Evolutionary conservation across 2,888 invertebrate species (phyloP).

Genomic region (Tipula unca): DNA sequence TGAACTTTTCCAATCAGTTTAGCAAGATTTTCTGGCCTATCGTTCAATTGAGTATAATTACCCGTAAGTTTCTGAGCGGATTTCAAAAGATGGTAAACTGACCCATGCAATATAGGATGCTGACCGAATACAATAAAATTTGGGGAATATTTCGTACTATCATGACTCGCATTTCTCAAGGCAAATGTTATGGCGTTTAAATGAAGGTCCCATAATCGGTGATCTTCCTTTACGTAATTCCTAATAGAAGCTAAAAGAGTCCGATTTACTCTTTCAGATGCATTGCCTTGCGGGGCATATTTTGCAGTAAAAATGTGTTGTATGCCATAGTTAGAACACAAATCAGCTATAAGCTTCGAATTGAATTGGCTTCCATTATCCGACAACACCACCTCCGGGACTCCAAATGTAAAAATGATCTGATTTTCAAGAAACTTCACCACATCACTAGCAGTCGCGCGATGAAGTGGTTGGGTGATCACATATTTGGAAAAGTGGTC

Average conservation of each 20-base stretch:
- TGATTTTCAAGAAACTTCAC: neutral
- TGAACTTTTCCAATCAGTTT: neutral
- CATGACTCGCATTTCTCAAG: neutral
- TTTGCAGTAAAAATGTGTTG: neutral
- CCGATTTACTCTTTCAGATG: neutral
- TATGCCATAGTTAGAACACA: neutral
- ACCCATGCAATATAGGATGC: neutral
- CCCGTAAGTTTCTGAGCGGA: neutral
- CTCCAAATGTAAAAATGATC: neutral
- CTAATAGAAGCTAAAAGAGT: neutral
- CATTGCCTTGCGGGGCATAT: neutral
- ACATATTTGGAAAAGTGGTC: neutral
- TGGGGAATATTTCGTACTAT: neutral
- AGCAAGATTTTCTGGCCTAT: neutral
- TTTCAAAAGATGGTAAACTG: neutral
- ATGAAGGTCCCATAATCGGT: neutral
- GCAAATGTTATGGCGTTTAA: neutral
- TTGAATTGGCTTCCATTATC: neutral
- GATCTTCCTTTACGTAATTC: neutral
- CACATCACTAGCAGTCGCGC: neutral
- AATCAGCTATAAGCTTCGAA: neutral
- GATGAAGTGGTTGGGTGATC: neutral
- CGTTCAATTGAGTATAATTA: neutral
- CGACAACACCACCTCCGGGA: neutral
- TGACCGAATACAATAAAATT: neutral